Evolutionary conservation across 2,797 vertebrate genomes (phyloP), one percentile per base, ranked within the genome.

Genomic region (Hozukius guyotensis): DNA sequence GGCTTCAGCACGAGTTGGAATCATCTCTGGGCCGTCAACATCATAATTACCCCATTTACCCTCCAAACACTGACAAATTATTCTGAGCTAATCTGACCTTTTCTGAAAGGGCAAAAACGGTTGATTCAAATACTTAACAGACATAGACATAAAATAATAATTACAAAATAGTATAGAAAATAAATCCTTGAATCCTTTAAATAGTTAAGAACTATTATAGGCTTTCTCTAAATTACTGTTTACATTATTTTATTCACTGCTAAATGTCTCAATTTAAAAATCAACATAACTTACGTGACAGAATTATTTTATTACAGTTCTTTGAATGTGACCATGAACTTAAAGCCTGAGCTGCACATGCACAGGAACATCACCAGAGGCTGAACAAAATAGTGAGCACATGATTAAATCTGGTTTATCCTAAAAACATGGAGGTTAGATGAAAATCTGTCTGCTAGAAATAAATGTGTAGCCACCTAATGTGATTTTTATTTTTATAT

Each of bases 1-100:
- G 88, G 78, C 83, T 93, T 94, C 91, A 90, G 69, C 68, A 70
- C 31, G 67, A 84, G 88, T 93, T 92, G 88, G 89, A 88, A 91
- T 94, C 91, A 89, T 89, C 87, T 81, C 77, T 64, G 63, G 53
- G 72, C 78, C 75, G 76, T 91, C 90, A 93, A 78, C 88, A 80
- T 91, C 82, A 84, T 70, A 90, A 93, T 94, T 91, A 89, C 80
- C 82, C 85, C 77, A 81, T 90, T 91, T 88, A 55, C 81, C 87
- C 71, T 91, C 86, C 75, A 88, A 92, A 92, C 84, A 75, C 59
- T 73, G 85, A 87, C 87, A 93, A 88, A 89, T 92, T 91, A 88
- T 85, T 88, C 87, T 77, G 87, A 89, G 70, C 90, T 91, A 88
- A 90, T 84, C 78, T 46, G 83, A 90, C 72, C 75, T 86, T 68